Conservation (phyloP, 2,797 vertebrate species). For the Ara ararauna region DNA sequence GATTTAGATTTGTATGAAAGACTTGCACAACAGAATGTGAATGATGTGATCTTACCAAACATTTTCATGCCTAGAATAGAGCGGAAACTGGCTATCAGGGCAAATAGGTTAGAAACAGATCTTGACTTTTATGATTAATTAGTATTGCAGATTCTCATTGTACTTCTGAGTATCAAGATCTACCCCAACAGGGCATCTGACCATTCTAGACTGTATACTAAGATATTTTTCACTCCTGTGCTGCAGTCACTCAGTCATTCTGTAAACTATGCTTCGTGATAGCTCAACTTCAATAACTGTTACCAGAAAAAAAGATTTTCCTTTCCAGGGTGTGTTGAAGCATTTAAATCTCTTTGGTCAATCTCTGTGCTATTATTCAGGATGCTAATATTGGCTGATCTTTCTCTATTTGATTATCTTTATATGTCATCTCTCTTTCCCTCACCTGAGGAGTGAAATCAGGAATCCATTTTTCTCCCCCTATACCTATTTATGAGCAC, state of each 20-base stretch:
- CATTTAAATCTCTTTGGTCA: slow-evolving; percentile 8
- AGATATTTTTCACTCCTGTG: neutral
- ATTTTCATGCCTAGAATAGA: neutral
- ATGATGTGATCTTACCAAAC: neutral
- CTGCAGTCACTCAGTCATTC: neutral
- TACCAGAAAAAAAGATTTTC: slow-evolving; percentile 12
- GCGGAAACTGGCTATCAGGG: neutral
- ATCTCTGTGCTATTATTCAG: slow-evolving; percentile 4
- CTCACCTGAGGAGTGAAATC: neutral
- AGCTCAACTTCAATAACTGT: slow-evolving; percentile 3
- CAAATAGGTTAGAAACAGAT: neutral
- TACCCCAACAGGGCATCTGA: neutral
- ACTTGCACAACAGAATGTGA: neutral
- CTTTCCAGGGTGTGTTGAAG: neutral
- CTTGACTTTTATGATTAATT: neutral
- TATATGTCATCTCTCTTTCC: neutral
- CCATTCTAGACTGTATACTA: neutral
- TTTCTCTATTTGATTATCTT: slow-evolving; percentile 12
- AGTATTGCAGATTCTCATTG: neutral
- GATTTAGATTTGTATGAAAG: neutral
- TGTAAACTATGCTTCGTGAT: neutral
- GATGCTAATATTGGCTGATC: neutral
- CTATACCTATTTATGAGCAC: neutral
- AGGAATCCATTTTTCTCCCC: neutral
- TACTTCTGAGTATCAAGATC: neutral